Evolutionary conservation across 2,888 invertebrate species (phyloP).

Genomic region (Orthosia cruda): DNA sequence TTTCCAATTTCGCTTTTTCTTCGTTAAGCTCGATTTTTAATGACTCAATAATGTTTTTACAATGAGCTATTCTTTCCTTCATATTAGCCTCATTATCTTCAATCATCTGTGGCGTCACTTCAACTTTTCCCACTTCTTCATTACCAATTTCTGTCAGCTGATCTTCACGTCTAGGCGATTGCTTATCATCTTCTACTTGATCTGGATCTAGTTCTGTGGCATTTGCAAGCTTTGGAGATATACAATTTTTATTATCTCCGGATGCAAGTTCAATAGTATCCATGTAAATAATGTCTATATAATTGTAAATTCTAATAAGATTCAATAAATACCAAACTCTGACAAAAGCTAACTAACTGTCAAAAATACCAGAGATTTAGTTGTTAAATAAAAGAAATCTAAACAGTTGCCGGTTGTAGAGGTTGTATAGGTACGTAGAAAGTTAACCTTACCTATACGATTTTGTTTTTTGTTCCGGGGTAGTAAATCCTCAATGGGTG

Average conservation of each 20-base stretch:
- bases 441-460: too few relatives aligned
- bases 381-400: conserved; percentile 50
- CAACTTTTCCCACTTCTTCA: conserved; percentile 47
- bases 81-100: conserved; percentile 83
- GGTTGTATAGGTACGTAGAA: conserved; percentile 14
- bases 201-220: conserved; percentile 27
- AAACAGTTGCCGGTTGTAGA: conserved; percentile 1
- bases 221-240: conserved; percentile 63
- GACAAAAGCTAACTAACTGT: conserved; percentile 24
- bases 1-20: conserved; percentile 84
- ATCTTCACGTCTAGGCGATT: conserved; percentile 43
- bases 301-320: conserved; percentile 7
- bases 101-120: conserved; percentile 74
- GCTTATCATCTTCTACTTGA: conserved; percentile 45
- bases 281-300: conserved; percentile 68
- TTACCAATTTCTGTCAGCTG: neutral
- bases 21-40: conserved; percentile 84
- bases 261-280: conserved; percentile 75
- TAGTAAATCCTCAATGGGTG: too few relatives aligned
- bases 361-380: conserved; percentile 31
- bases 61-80: conserved; percentile 85
- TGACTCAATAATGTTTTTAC: conserved; percentile 84
- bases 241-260: conserved; percentile 76
- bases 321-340: conserved; percentile 33
- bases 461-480: too few relatives aligned